phyloP scores from a whole-genome alignment of 2,888 invertebrate genomes.

The Dione vanillae region DNA sequence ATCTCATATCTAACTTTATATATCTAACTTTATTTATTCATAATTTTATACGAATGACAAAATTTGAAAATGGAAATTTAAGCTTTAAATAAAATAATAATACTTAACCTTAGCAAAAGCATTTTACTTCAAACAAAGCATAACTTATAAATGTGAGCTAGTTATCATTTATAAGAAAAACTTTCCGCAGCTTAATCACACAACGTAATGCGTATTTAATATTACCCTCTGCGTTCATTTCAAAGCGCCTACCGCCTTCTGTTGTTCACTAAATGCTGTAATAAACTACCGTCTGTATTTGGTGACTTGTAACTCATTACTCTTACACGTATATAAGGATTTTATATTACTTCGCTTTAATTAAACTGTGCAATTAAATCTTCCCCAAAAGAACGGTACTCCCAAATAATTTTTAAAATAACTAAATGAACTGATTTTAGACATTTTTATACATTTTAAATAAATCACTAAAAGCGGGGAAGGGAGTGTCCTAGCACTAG shows the following conservation, averaged over 20 bases:
- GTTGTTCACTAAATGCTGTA: slow-evolving; percentile 20
- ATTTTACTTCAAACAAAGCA: neutral
- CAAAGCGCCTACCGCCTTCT: slow-evolving; percentile 17
- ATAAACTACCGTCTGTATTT: slow-evolving; percentile 13
- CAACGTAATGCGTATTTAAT: slow-evolving; percentile 29
- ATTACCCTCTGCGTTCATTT: slow-evolving; percentile 14
- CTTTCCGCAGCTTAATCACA: neutral
- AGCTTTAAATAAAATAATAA: neutral
- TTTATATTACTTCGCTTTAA: neutral
- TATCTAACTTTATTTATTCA: no score
- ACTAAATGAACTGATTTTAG: no score
- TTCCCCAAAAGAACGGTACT: neutral
- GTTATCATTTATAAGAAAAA: slow-evolving; percentile 16
- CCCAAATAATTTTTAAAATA: neutral
- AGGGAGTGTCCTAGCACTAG: no score
- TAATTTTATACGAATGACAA: neutral
- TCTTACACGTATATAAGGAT: neutral
- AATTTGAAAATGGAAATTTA: neutral
- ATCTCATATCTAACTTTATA: neutral
- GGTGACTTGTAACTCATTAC: slow-evolving; percentile 23
- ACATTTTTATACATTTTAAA: no score
- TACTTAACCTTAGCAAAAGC: neutral
- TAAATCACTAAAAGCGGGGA: no score
- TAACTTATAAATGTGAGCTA: slow-evolving; percentile 8
- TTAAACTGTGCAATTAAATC: neutral